A percentile compares a stretch with the other conserved stretches of the same genome.
Conservation (phyloP, 2,113 vertebrate genomes). For the Cochlearius cochlearius region DNA sequence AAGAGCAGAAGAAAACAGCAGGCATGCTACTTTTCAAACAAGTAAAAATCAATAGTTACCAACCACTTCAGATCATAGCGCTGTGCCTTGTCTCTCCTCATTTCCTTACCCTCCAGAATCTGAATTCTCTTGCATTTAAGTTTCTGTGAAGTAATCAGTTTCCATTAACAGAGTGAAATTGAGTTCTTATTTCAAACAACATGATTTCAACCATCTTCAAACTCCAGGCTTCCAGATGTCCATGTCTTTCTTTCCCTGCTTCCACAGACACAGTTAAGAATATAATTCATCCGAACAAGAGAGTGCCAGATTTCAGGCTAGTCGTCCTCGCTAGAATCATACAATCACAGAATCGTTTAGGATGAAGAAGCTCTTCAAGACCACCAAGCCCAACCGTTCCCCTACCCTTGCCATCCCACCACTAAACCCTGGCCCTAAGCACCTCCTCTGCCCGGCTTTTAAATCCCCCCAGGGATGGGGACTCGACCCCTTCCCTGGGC, state of each 20-base stretch:
- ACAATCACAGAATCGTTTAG: no score
- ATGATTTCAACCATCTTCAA: not conserved
- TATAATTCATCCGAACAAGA: not conserved
- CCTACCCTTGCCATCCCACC: no score
- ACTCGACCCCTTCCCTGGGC: no score
- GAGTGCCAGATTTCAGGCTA: not conserved
- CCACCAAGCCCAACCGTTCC: no score
- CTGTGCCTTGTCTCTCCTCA: not conserved
- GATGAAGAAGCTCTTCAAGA: no score
- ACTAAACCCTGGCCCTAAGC: no score
- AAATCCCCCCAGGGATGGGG: no score
- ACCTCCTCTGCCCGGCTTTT: no score
- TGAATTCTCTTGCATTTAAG: not conserved
- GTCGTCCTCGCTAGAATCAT: not conserved
- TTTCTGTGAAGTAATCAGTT: not conserved
- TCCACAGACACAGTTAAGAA: rapidly evolving
- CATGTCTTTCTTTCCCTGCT: not conserved
- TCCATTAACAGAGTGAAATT: not conserved
- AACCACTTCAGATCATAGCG: not conserved
- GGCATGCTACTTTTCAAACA: not conserved
- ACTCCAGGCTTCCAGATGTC: not conserved
- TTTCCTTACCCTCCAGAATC: not conserved
- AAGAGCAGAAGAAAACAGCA: not conserved
- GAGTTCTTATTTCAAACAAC: not conserved
- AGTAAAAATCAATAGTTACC: not conserved